Evolutionary conservation across 2,888 invertebrate genomes (phyloP).

Genomic region (Venustoraphidia nigricollis): DNA sequence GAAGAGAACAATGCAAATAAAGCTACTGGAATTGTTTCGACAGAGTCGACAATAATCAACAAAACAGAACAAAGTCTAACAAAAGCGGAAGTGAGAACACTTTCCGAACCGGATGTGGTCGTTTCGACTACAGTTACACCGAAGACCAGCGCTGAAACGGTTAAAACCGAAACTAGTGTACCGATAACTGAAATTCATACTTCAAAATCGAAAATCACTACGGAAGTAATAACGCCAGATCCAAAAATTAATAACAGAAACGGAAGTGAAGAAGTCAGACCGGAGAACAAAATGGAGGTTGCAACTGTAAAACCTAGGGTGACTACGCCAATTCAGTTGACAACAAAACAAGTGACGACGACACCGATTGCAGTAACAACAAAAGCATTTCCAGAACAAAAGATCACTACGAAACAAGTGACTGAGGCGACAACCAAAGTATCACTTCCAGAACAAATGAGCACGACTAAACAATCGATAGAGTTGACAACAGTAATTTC

Average conservation of each 20-base stretch:
- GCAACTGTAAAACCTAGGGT: no score
- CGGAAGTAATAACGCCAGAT: neutral
- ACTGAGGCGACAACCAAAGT: neutral
- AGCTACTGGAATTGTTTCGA: constrained; percentile 10
- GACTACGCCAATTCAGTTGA: no score
- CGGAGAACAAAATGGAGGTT: no score
- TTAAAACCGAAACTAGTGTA: neutral
- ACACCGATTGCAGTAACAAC: neutral
- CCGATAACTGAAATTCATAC: neutral
- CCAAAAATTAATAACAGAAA: neutral
- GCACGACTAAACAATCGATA: no score
- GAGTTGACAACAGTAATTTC: no score
- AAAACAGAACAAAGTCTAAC: constrained; percentile 18
- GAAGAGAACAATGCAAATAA: neutral
- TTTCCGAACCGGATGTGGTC: neutral
- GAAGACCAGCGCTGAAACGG: neutral
- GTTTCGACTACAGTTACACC: neutral
- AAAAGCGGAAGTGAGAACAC: neutral
- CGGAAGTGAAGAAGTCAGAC: neutral
- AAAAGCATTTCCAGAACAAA: neutral
- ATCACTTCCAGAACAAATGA: neutral
- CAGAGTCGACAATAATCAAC: constrained; percentile 19
- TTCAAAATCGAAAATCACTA: no score
- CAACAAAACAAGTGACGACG: neutral
- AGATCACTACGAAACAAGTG: neutral